Conservation (phyloP, 2,113 vertebrate genomes). For the Chloropsis cyanopogon region DNA sequence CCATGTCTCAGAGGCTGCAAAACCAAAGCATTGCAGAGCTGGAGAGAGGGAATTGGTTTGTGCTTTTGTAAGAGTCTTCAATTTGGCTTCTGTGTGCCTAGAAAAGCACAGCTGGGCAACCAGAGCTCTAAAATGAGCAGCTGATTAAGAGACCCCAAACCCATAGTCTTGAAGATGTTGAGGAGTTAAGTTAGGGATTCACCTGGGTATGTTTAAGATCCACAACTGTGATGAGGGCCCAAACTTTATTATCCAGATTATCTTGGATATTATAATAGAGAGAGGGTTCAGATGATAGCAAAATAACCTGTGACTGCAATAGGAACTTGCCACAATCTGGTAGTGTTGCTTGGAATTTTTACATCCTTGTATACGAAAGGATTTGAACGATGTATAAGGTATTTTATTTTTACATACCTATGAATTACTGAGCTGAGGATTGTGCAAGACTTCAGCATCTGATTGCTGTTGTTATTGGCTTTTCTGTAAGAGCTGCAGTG, state of each 20-base stretch:
- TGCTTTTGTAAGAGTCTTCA: not conserved
- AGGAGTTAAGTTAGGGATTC: not conserved
- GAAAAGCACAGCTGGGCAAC: not conserved
- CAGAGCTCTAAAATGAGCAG: not conserved
- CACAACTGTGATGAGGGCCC: not conserved
- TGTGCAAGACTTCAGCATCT: not conserved
- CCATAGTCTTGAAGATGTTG: rapidly evolving
- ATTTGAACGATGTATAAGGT: not conserved
- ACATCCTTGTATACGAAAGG: not conserved
- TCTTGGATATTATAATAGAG: not conserved
- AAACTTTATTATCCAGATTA: not conserved
- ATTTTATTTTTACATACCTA: not conserved
- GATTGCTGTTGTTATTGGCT: not conserved
- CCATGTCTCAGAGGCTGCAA: not conserved
- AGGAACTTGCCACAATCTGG: rapidly evolving
- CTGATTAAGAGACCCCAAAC: not conserved
- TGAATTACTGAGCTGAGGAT: not conserved
- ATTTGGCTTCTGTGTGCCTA: not conserved
- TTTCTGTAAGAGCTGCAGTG: not conserved
- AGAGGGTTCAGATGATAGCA: not conserved
- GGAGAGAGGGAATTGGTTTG: not conserved
- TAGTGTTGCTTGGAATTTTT: not conserved
- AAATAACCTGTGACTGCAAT: not conserved
- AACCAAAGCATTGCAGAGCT: not conserved
- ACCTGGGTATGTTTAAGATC: not conserved